Base-by-base conservation (phyloP, 1,140 invertebrate genomes). In the Microplitis mediator region DNA sequence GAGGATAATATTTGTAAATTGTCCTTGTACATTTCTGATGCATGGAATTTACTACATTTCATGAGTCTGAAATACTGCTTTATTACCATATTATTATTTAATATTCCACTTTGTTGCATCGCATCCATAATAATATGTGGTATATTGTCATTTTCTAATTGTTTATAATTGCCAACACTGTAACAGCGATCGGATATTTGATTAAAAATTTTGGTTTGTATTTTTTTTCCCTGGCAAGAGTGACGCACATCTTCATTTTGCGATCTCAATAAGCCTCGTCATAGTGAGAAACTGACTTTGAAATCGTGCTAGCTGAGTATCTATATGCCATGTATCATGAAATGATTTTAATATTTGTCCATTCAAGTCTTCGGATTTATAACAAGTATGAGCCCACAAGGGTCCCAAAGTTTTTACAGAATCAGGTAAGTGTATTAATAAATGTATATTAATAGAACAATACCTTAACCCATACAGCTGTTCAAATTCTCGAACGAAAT, bases 321-420 rank as follows among this genome's bases (percentile, higher is more conserved):
- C 70, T 3, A 72, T 64, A 56, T 72, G 56, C 32, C 51, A 62
- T 13, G 70, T 72, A 9, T 61, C 70, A 72, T 64, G 56, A 4
- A 72, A 45, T 5, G 9, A 62, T 39, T 62, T 54, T 32, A 72
- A 64, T 8, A 72, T 23, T 16, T 72, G 32, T 3, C 71, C 52
- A 58, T 72, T 72, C 4, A 72, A 16, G 54, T 79, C 72, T 69
- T 79, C 76, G 35, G 73, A 74, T 11, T 70, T 63, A 65, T 69
- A 79, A 58, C 76, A 79, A 5, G 9, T 6, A 72, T 71, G 14
- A 71, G 63, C 52, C 64, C 68, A 79, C 9, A 78, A 60, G 8
- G 77, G 77, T n/a, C 78, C 78, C 52, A 76, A 73, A 23, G 73
- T 64, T 75, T 34, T 32, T 1, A 78, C 78, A 36, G 71, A 73